A percentile compares a stretch with the other conserved stretches of the same genome.
Conservation (phyloP, 2,888 invertebrate species). For the Cactoblastis cactorum region DNA sequence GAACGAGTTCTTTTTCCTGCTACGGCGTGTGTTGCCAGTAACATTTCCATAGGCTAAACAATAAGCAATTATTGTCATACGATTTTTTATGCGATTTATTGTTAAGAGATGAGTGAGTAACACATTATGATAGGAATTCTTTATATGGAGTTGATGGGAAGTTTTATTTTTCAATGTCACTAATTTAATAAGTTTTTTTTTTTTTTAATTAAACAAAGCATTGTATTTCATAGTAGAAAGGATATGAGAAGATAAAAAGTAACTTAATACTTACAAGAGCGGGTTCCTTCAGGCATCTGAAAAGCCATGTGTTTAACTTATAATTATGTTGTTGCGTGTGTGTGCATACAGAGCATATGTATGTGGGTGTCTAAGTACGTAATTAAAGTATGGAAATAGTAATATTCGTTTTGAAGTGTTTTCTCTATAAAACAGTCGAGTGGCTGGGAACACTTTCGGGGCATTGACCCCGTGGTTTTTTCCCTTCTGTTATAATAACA, state of each 20-base stretch:
- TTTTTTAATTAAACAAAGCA: not conserved
- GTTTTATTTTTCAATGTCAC: constrained; percentile 9
- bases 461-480: constrained; percentile 61
- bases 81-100: constrained; percentile 25
- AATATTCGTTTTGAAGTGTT: constrained; percentile 77
- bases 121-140: constrained; percentile 5
- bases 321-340: constrained; percentile 44
- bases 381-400: constrained; percentile 78
- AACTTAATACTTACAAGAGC: constrained; percentile 46
- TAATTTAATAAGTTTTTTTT: not conserved
- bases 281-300: constrained; percentile 40
- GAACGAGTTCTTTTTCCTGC: constrained; percentile 26
- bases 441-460: constrained; percentile 67
- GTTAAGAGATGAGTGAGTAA: constrained; percentile 16
- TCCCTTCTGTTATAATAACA: constrained; percentile 65
- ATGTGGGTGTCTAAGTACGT: constrained; percentile 64
- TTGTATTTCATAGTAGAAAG: not conserved
- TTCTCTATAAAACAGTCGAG: constrained; percentile 75
- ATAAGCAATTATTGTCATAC: constrained; percentile 25
- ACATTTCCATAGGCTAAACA: constrained; percentile 29
- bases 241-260: constrained; percentile 32
- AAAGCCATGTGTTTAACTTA: constrained; percentile 71
- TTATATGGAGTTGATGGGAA: not conserved
- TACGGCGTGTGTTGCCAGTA: constrained; percentile 25
- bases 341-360: constrained; percentile 40